Conservation (phyloP, 2,888 invertebrate species). For the Coenonympha glycerion region DNA sequence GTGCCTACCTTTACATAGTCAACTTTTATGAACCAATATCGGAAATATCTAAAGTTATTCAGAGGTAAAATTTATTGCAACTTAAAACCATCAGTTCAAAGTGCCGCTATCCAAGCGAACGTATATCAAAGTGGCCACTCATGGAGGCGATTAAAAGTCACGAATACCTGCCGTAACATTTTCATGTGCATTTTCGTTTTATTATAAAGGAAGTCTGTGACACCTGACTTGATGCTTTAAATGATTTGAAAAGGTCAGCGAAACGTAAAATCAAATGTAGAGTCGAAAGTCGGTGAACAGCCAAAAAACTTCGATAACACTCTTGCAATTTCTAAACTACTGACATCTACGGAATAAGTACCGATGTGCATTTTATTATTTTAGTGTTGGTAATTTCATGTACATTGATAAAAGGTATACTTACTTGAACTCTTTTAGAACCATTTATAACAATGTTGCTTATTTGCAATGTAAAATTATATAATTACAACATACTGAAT, state of each 20-base stretch:
- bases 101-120: constrained; percentile 11
- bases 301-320: too few species aligned
- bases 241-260: background rate
- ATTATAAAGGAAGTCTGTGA: background rate
- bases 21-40: background rate
- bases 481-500: too few species aligned
- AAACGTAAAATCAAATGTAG: background rate
- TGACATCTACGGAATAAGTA: too few species aligned
- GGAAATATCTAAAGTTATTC: background rate
- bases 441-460: too few species aligned
- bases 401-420: too few species aligned
- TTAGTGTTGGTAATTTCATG: too few species aligned
- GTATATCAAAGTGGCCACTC: constrained; percentile 13
- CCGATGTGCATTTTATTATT: too few species aligned
- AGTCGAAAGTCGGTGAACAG: too few species aligned
- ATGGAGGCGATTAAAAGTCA: constrained; percentile 20
- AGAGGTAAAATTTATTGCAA: constrained; percentile 8
- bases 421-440: too few species aligned
- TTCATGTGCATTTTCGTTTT: constrained; percentile 5
- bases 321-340: too few species aligned
- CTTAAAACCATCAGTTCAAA: constrained; percentile 16
- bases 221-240: background rate
- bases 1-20: too few species aligned
- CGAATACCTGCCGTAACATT: constrained; percentile 12
- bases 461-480: too few species aligned